A percentile compares a stretch with the other conserved stretches of the same genome.
phyloP scores from a whole-genome alignment of 1,140 invertebrate species.

The Platorchestia sp. region DNA sequence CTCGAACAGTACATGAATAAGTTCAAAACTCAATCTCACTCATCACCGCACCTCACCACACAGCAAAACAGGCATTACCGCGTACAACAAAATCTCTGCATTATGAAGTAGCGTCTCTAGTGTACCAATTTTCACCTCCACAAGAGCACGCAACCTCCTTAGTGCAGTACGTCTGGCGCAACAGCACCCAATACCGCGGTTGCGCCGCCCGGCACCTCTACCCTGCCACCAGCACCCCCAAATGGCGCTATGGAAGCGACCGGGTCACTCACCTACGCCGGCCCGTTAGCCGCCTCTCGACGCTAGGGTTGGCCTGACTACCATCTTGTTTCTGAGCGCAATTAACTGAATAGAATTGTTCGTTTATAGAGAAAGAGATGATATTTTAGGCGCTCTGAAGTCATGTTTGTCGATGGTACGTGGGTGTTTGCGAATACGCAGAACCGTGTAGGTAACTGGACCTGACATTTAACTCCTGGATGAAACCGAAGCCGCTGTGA shows the following conservation, averaged over 20 bases:
- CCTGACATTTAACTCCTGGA: background rate
- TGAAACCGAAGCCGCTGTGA: background rate
- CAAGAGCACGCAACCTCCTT: background rate
- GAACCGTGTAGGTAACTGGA: background rate
- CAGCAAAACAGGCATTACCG: background rate
- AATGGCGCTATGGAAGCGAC: slow-evolving; percentile 15
- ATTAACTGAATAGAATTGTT: background rate
- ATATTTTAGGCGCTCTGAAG: background rate
- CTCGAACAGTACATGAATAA: background rate
- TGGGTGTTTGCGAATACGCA: background rate
- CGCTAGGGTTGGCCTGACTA: background rate
- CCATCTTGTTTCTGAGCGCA: background rate
- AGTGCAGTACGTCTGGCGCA: background rate
- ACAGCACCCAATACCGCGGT: background rate
- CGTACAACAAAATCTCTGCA: background rate
- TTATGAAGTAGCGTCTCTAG: background rate
- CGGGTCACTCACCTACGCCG: slow-evolving; percentile 48
- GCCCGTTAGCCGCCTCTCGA: background rate
- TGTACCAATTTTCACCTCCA: background rate
- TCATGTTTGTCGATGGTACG: background rate
- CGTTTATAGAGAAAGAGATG: background rate
- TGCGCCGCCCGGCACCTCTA: background rate
- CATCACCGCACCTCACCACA: background rate
- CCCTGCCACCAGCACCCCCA: background rate
- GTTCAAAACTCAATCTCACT: background rate